Percentiles rank a stretch among this genome's conserved stretches.
Conservation (phyloP, 2,797 vertebrate genomes). For the Trachops cirrhosus region DNA sequence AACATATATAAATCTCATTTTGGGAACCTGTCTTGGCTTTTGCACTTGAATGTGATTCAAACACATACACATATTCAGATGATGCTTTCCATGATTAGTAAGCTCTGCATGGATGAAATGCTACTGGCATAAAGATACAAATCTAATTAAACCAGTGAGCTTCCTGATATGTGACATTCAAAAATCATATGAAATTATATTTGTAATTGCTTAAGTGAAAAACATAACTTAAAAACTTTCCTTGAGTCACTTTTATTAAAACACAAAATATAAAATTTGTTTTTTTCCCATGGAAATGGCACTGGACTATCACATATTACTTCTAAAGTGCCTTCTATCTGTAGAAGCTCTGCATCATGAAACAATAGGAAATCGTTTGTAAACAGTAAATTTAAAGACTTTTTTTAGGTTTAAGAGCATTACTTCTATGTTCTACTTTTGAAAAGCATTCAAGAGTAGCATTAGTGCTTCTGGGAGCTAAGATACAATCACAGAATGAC, state of each 20-base stretch:
- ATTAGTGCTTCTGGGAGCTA: background rate
- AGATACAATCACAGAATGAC: background rate
- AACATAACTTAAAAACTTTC: background rate
- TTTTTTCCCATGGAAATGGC: conserved; percentile 13
- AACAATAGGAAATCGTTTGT: background rate
- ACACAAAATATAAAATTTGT: background rate
- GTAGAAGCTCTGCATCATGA: background rate
- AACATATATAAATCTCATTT: background rate
- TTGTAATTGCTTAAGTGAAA: background rate
- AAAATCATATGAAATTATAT: background rate
- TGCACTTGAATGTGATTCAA: background rate
- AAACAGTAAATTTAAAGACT: background rate
- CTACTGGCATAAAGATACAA: background rate
- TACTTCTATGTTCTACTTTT: background rate
- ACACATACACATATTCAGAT: background rate
- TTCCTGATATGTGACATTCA: background rate
- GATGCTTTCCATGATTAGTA: background rate
- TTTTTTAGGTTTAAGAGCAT: background rate
- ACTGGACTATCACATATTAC: background rate
- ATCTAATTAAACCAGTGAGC: background rate
- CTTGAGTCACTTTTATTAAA: background rate
- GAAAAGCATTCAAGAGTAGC: background rate
- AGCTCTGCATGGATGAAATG: background rate
- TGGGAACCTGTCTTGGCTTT: background rate
- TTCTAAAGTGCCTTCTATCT: background rate